Evolutionary conservation across 2,888 invertebrate species (phyloP).

Genomic region (Xylophagus ater): DNA sequence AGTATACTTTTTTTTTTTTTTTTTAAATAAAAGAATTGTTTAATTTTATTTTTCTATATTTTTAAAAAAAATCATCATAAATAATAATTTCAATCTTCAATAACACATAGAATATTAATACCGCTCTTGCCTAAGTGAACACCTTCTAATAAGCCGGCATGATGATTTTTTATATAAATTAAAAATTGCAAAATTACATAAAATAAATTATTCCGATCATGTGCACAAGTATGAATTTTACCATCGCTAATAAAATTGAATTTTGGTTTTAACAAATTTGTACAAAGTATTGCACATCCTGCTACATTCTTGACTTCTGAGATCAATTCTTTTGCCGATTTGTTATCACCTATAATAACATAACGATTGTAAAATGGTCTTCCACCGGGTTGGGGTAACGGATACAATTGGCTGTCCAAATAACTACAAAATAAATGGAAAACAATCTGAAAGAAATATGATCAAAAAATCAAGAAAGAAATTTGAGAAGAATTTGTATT

Average conservation of each 20-base stretch:
- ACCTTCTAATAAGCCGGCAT: conserved; percentile 64
- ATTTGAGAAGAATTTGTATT: conserved; percentile 13
- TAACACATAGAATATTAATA: conserved; percentile 75
- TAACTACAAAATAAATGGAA: conserved; percentile 79
- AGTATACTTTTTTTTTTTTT: too few relatives aligned
- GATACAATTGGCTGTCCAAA: conserved; percentile 68
- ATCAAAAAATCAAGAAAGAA: conserved; percentile 5
- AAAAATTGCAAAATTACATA: conserved; percentile 75
- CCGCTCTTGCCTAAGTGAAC: conserved; percentile 68
- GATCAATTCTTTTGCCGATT: conserved; percentile 33
- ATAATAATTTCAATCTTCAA: conserved; percentile 42
- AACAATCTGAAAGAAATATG: conserved; percentile 48
- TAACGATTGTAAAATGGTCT: conserved; percentile 48
- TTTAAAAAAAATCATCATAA: neutral
- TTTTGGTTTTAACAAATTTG: conserved; percentile 34
- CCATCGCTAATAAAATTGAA: conserved; percentile 45
- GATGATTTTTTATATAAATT: conserved; percentile 58
- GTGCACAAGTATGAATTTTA: conserved; percentile 54
- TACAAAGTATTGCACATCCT: conserved; percentile 36
- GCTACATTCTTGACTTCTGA: conserved; percentile 35
- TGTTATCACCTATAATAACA: conserved; percentile 37
- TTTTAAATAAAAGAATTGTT: too few relatives aligned
- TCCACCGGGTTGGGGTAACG: conserved; percentile 53
- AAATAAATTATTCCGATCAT: conserved; percentile 80
- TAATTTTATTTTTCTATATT: too few relatives aligned